Percentiles rank a stretch among this genome's conserved stretches.
These are phyloP conservation scores for Campodea augens DNA, from an alignment of 1,140 invertebrate genomes.

Conservation along the genomic window DNA sequence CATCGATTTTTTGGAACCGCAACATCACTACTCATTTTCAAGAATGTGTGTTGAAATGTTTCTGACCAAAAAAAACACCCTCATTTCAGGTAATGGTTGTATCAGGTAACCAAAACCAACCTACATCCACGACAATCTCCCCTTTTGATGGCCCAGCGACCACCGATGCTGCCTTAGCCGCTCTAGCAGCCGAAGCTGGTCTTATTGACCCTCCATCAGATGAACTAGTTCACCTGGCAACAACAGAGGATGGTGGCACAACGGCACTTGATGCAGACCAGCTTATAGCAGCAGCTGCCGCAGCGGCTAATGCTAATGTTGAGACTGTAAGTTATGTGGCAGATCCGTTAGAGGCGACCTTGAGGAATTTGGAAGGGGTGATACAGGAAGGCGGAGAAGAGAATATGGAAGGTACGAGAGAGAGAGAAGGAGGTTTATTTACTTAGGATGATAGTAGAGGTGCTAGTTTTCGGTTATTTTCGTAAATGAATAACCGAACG, in stretches of 20 bases:
- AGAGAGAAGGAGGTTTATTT: no score
- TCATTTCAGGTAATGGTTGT: no score
- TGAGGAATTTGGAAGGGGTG: conserved; percentile 6
- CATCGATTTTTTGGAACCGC: no score
- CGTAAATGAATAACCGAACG: no score
- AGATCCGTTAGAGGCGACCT: no score
- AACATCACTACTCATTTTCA: no score
- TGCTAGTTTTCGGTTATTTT: no score
- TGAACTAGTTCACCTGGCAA: conserved; percentile 5
- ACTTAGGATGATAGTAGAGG: no score
- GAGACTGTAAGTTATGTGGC: no score
- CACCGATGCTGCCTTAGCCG: conserved; percentile 40
- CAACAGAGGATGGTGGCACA: not conserved
- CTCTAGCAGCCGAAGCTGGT: conserved; percentile 41
- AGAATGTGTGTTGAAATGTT: no score
- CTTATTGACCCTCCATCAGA: conserved; percentile 31
- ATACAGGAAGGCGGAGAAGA: conserved; percentile 7
- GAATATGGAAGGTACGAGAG: conserved; percentile 6
- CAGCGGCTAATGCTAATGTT: not conserved
- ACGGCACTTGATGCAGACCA: conserved; percentile 9
- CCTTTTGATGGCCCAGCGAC: conserved; percentile 34
- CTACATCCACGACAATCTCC: conserved; percentile 25
- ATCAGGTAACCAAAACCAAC: conserved; percentile 12
- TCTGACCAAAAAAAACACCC: no score
- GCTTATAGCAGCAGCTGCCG: not conserved